Base-by-base conservation (phyloP, 2,888 invertebrate species). In the Noctua janthina region DNA sequence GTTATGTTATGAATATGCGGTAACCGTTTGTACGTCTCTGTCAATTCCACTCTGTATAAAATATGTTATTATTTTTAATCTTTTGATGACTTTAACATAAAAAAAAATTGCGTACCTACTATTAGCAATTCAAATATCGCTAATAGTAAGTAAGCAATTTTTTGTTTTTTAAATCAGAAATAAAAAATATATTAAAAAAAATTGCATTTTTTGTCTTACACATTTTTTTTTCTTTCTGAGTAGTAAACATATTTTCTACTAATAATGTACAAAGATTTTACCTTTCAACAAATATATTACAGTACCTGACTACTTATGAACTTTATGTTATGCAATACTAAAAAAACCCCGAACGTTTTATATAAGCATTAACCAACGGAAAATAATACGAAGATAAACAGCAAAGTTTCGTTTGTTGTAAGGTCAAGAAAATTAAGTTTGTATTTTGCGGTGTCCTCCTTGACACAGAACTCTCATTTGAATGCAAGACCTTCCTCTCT, bases 381-480 rank as follows among this genome's bases (percentile, higher is more conserved):
- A 74, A 78, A 81, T 73, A 78, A 81, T 73, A 74, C 66, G 17
- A 71, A 64, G 67, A 73, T 74, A 76, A 77, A 79, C 72, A 77
- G 46, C 46, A 68, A 87, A 87, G 85, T 87, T 87, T 77, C 62
- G 67, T 72, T 69, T 70, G 64, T 80, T 13, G 71, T 74, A 76
- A 82, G 88, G 87, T 91, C 88, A 91, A 91, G 87, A 87, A 89
- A 91, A 87, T 92, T 90, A 91, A 90, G 89, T 90, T 90, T 88
- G 84, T 88, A 86, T 90, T 91, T 90, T 85, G 87, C 84, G 76
- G 85, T 90, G 79, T 90, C 90, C 88, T 90, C 86, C 85, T 90
- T 88, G 87, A 88, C 90, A 88, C 86, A 78, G 83, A 86, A 79
- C 76, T 87, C 90, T 93, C 89, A 94, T 94, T 94, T 94, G 90